Percentiles rank a stretch among this genome's conserved stretches.
Evolutionary conservation across 2,113 vertebrate species (phyloP).

Genomic region (Scophthalmus maximus): DNA sequence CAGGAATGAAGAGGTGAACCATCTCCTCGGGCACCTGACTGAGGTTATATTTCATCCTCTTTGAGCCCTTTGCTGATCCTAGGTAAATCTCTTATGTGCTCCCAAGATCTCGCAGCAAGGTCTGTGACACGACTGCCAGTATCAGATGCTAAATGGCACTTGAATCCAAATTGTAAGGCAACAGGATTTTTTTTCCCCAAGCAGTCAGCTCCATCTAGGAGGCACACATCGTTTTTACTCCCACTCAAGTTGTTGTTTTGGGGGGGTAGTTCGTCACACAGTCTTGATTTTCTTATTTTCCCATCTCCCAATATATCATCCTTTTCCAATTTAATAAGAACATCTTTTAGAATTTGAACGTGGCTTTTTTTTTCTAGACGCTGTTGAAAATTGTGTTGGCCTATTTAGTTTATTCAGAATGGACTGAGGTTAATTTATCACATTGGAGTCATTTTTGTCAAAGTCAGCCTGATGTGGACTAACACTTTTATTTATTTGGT

Average conservation of each 20-base stretch:
- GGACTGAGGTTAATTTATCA: conserved; percentile 41
- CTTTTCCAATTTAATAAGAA: conserved; percentile 21
- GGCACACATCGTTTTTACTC: not conserved
- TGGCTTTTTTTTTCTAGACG: not conserved
- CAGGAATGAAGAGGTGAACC: conserved; percentile 29
- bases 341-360: conserved; percentile 35
- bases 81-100: conserved; percentile 56
- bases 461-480: conserved; percentile 30
- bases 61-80: conserved; percentile 40
- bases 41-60: conserved; percentile 40
- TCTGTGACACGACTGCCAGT: conserved; percentile 29
- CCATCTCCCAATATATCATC: conserved; percentile 6
- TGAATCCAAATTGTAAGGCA: conserved; percentile 56
- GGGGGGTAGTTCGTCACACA: too few species aligned
- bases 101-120: conserved; percentile 38
- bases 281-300: conserved; percentile 1
- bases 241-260: conserved; percentile 22
- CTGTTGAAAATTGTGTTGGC: conserved; percentile 13
- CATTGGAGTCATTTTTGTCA: conserved; percentile 28
- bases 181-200: conserved; percentile 34
- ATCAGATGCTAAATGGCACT: conserved; percentile 68
- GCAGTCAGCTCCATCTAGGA: conserved; percentile 31
- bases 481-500: conserved; percentile 20
- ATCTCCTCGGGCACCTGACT: conserved; percentile 13
- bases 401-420: not conserved